Conservation (phyloP, 2,888 invertebrate genomes). For the Scaptomyza polygonia region DNA sequence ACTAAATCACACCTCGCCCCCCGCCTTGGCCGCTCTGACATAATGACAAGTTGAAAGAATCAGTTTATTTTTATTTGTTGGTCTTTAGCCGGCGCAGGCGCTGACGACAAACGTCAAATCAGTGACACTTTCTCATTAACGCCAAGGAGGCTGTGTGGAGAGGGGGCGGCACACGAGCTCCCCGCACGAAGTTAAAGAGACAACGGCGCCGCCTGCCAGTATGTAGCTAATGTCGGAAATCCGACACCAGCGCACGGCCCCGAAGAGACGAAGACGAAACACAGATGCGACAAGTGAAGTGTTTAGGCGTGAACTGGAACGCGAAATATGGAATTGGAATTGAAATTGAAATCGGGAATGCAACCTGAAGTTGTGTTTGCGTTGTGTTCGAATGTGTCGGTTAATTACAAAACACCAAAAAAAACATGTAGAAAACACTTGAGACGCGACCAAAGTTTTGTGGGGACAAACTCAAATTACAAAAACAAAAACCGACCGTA, state of each 20-base stretch:
- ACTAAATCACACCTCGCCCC: constrained; percentile 23
- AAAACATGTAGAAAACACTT: constrained; percentile 55
- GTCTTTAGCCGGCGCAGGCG: constrained; percentile 56
- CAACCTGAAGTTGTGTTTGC: constrained; percentile 22
- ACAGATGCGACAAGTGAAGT: constrained; percentile 66
- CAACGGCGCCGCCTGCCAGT: constrained; percentile 51
- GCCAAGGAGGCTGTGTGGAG: constrained; percentile 8
- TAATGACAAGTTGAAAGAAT: constrained; percentile 61
- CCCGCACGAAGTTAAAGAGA: neutral
- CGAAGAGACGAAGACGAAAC: constrained; percentile 37
- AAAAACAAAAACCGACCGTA: constrained; percentile 47
- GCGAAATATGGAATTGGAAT: constrained; percentile 12
- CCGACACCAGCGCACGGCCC: constrained; percentile 22
- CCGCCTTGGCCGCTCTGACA: constrained; percentile 21
- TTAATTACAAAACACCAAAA: constrained; percentile 74
- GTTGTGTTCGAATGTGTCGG: constrained; percentile 78
- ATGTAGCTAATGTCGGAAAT: constrained; percentile 66
- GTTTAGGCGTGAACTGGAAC: constrained; percentile 60
- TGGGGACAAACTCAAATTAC: constrained; percentile 62
- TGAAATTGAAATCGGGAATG: constrained; percentile 7
- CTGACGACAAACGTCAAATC: constrained; percentile 69
- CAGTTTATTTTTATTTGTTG: constrained; percentile 44
- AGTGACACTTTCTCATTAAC: constrained; percentile 77
- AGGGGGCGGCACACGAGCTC: constrained; percentile 5
- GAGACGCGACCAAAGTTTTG: constrained; percentile 33